Percentiles rank a stretch among this genome's conserved stretches.
Evolutionary conservation across 92 coral and sea anemone genomes (phyloP).

Genomic region (Palythoa heliodiscus): DNA sequence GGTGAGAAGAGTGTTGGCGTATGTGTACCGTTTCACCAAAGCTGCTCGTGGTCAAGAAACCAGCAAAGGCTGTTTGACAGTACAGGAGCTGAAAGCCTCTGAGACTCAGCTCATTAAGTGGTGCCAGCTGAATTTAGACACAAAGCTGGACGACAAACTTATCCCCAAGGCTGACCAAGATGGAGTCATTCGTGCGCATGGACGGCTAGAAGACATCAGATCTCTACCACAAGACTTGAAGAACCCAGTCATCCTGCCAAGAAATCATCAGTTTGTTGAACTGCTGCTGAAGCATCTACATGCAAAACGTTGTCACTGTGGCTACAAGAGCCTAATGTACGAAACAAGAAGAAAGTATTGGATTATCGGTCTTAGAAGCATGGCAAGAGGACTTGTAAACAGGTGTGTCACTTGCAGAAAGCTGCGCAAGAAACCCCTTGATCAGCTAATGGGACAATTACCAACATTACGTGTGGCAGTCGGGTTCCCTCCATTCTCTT

Average conservation of each 20-base stretch:
- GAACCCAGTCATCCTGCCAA: slow-evolving; percentile 60
- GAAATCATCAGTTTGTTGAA: slow-evolving; percentile 51
- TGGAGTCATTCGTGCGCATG: slow-evolving; percentile 59
- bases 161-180: slow-evolving; percentile 44
- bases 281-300: slow-evolving; percentile 55
- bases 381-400: slow-evolving; percentile 35
- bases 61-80: slow-evolving; percentile 37
- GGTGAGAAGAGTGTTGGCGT: slow-evolving; percentile 36
- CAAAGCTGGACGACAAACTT: slow-evolving; percentile 45
- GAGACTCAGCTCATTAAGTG: slow-evolving; percentile 58
- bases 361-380: slow-evolving; percentile 52
- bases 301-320: slow-evolving; percentile 50
- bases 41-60: slow-evolving; percentile 10
- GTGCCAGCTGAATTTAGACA: slow-evolving; percentile 58
- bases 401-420: slow-evolving; percentile 52
- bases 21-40: slow-evolving; percentile 25
- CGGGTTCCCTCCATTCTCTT: slow-evolving; percentile 58
- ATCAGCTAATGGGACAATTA: slow-evolving; percentile 64
- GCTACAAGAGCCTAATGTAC: slow-evolving; percentile 48
- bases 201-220: slow-evolving; percentile 60
- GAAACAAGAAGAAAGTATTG: slow-evolving; percentile 47
- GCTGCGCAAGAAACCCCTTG: slow-evolving; percentile 49
- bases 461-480: slow-evolving; percentile 57
- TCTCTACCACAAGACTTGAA: slow-evolving; percentile 54
- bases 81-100: slow-evolving; percentile 42